Evolutionary conservation across 1,140 invertebrate genomes (phyloP).

Genomic region (Chironomus striatipennis): DNA sequence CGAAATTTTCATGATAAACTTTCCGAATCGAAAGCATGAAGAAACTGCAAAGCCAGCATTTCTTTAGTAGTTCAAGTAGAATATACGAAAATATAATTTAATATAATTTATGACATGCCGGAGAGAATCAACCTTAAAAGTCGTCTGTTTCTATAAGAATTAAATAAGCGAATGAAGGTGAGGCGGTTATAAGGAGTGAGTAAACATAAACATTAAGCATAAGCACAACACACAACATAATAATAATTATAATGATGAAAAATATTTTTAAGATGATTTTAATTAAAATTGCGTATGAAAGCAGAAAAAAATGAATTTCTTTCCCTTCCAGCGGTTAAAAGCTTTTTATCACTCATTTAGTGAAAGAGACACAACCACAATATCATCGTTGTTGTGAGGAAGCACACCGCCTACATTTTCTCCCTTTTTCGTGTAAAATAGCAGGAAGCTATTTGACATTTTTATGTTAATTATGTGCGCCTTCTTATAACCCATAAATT

Average conservation of each 20-base stretch:
- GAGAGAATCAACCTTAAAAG: no score
- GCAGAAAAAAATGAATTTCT: no score
- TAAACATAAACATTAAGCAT: constrained; percentile 11
- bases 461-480: constrained; percentile 13
- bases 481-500: constrained; percentile 5
- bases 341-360: constrained; percentile 2
- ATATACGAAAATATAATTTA: neutral
- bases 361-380: neutral
- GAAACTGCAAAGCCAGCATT: neutral
- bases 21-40: neutral
- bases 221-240: neutral
- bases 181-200: neutral
- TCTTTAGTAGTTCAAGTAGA: neutral
- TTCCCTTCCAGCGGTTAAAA: neutral
- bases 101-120: neutral
- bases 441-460: constrained; percentile 12
- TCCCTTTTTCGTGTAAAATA: neutral
- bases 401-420: neutral
- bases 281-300: constrained; percentile 9
- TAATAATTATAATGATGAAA: neutral
- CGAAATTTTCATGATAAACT: no score
- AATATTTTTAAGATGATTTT: neutral
- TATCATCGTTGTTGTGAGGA: neutral
- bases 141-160: no score
- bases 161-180: neutral